These are phyloP conservation scores for Eublepharis macularius DNA, from an alignment of 2,113 vertebrate genomes.

Conservation along the genomic window DNA sequence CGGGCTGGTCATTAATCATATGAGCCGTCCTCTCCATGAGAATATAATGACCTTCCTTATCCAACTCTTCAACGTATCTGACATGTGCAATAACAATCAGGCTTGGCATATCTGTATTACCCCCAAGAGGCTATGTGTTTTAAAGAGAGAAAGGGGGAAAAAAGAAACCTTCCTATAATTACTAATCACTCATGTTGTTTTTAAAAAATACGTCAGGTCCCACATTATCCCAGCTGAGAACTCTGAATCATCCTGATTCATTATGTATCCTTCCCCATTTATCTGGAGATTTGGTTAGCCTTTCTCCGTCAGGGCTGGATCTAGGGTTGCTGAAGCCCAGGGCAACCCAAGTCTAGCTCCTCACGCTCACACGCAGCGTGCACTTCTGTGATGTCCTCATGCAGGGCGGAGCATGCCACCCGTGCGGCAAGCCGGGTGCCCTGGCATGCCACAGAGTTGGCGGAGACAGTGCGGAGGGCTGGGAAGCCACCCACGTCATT, in stretches of 20 bases:
- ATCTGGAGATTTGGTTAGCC: not conserved
- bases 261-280: not conserved
- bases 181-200: not conserved
- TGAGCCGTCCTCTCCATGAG: conserved; percentile 62
- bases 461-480: no score
- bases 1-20: conserved; percentile 74
- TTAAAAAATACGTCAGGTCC: not conserved
- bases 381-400: no score
- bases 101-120: conserved; percentile 59
- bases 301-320: no score
- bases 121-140: conserved; percentile 54
- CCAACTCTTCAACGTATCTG: conserved; percentile 65
- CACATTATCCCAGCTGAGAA: not conserved
- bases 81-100: conserved; percentile 74
- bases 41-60: conserved; percentile 73
- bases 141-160: conserved; percentile 17
- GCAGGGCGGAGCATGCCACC: no score
- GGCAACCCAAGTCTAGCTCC: no score
- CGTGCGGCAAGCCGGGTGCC: no score
- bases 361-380: no score
- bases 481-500: no score
- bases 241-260: no score
- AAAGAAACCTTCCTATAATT: not conserved
- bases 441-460: no score
- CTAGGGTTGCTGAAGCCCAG: no score